Evolutionary conservation across 2,113 vertebrate genomes (phyloP), one percentile per base, ranked within the genome.

Genomic region (Pleuronectes platessa): DNA sequence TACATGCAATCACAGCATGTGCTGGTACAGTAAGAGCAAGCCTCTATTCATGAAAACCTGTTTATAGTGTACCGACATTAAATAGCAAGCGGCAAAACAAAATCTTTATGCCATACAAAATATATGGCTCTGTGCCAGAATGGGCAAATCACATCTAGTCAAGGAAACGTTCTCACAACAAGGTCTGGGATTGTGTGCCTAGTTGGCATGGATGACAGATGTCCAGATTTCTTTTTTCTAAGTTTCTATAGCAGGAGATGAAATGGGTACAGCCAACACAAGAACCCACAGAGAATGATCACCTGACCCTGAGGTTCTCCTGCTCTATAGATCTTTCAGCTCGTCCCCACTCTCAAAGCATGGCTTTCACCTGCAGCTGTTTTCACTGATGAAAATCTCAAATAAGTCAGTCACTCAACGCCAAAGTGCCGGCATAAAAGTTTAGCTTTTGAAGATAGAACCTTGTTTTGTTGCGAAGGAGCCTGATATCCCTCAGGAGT

Each of bases 1-100:
- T 68, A 73, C 61, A 82, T 66, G 61, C 23, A 73, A 73, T 72
- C 66, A 24, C 70, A 83, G 55, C 20, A 3, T 86, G 63, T 67
- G 68, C 58, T 76, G 56, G 65, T 66, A 61, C 53, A 56, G 61
- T 66, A 68, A 35, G 63, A 77, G 70, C 75, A 72, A 59, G 56
- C 45, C 58, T 74, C 67, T 61, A 49, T 80, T 84, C 40, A 80
- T 18, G n/a, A 62, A 78, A n/a, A 49, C 31, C 65, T 56, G 21
- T 74, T 68, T 66, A 74, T 24, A 45, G 73, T 27, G 64, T 68
- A 70, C 40, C 68, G 70, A 62, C 56, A 49, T 74, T 68, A 59
- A 84, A 66, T 24, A 69, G 73, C 11, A 4, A 68, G 70, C 2
- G 54, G 76, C 61, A 73, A 42, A 72, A 69, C 42, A 17, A 51